Evolutionary conservation across 2,113 vertebrate genomes (phyloP).

Genomic region (Leptosomus discolor): DNA sequence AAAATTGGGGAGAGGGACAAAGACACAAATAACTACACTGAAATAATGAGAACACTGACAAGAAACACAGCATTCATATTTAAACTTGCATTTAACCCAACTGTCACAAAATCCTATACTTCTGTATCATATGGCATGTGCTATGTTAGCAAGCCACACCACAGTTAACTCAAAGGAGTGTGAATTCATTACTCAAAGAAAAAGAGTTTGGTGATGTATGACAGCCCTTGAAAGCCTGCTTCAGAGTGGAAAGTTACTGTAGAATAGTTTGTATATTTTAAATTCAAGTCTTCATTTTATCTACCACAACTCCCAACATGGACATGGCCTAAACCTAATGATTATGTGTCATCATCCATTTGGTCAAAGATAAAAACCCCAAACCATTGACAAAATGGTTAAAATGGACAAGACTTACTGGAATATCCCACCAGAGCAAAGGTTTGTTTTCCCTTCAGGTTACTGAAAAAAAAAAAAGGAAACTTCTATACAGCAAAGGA

Average conservation of each 20-base stretch:
- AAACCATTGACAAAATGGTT: too few species aligned
- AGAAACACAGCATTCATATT: not conserved
- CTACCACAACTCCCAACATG: accelerated
- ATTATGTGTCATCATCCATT: not conserved
- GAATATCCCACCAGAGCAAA: not conserved
- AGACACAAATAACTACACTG: not conserved
- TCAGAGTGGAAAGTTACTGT: not conserved
- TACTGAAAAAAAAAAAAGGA: not conserved
- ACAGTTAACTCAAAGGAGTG: not conserved
- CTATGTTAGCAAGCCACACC: not conserved
- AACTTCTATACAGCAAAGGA: not conserved
- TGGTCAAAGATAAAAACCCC: not conserved
- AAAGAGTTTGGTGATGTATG: not conserved
- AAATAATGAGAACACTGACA: not conserved
- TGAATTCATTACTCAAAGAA: not conserved
- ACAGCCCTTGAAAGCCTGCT: not conserved
- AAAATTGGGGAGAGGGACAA: not conserved
- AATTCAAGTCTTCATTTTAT: not conserved
- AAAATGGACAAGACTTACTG: not conserved
- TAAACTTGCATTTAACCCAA: not conserved
- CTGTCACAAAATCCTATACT: not conserved
- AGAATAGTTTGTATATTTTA: not conserved
- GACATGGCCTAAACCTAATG: not conserved
- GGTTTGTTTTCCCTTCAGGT: not conserved
- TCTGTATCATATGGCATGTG: not conserved